phyloP scores from a whole-genome alignment of 37 sponge, comb jelly and placozoan genomes.

The Axinella damicornis region DNA sequence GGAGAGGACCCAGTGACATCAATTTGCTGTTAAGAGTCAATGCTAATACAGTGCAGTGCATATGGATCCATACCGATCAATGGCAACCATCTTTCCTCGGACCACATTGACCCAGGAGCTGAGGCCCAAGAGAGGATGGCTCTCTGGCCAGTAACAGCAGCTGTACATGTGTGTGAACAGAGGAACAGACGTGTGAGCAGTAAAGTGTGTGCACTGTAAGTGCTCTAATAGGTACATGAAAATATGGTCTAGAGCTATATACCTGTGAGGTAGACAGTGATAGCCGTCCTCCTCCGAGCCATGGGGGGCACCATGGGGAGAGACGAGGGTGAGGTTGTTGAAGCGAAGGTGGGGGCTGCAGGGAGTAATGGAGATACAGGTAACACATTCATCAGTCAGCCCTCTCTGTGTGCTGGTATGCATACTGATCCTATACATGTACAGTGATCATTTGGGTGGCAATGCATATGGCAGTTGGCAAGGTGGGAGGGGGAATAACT shows the following conservation, averaged over 20 bases:
- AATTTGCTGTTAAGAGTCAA: no score
- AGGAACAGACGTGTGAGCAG: conserved; percentile 68
- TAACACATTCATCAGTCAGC: no score
- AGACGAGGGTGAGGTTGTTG: conserved; percentile 90
- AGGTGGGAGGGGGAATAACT: no score
- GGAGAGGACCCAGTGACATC: not conserved
- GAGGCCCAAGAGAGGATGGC: conserved; percentile 48
- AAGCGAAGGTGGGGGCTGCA: conserved; percentile 92
- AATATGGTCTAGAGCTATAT: no score
- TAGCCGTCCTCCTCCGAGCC: not conserved
- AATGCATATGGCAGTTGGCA: no score
- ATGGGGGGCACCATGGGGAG: conserved; percentile 79
- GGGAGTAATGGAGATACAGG: not conserved
- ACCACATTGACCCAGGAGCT: conserved; percentile 74
- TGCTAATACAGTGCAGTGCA: not conserved
- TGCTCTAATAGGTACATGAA: no score
- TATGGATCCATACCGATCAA: conserved; percentile 43
- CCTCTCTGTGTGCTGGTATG: no score
- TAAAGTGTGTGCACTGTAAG: conserved; percentile 26
- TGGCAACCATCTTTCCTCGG: conserved; percentile 37
- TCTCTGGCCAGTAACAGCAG: conserved; percentile 25
- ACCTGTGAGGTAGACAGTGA: not conserved
- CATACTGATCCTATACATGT: no score
- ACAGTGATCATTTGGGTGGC: not conserved
- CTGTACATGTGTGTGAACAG: conserved; percentile 25